A percentile compares a stretch with the other conserved stretches of the same genome.
Evolutionary conservation across 2,113 vertebrate species (phyloP).

Genomic region (Psammodynastes pulverulentus): DNA sequence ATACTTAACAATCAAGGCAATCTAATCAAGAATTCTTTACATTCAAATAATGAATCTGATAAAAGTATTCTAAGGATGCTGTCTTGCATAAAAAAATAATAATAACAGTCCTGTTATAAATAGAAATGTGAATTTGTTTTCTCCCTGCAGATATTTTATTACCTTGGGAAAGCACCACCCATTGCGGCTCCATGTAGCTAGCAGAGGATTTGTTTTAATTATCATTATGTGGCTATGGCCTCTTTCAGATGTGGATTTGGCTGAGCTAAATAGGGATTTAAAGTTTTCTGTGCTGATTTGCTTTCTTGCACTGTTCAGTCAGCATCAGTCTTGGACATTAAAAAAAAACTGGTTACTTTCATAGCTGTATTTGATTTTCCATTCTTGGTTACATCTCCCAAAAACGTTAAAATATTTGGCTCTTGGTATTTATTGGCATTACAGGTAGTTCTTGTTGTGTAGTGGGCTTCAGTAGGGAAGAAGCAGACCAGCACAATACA

Average conservation of each 20-base stretch:
- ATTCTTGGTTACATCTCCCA: neutral
- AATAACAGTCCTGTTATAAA: neutral
- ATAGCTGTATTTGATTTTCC: neutral
- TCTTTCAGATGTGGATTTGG: neutral
- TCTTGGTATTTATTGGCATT: neutral
- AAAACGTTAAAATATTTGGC: neutral
- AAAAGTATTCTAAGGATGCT: neutral
- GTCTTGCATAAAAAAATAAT: neutral
- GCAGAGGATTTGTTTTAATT: neutral
- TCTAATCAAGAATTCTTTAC: neutral
- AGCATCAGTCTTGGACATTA: neutral
- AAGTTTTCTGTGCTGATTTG: neutral
- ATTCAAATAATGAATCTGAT: neutral
- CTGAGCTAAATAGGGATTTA: neutral
- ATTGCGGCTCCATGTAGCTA: neutral
- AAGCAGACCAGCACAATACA: no score
- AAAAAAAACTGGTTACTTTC: neutral
- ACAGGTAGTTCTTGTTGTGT: no score
- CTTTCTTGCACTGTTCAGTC: neutral
- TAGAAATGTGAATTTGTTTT: neutral
- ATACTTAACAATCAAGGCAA: neutral
- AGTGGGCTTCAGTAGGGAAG: no score
- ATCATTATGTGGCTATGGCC: neutral
- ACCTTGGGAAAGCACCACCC: neutral
- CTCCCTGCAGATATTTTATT: neutral